Conservation (phyloP, 2,113 vertebrate genomes). For the Physeter macrocephalus region DNA sequence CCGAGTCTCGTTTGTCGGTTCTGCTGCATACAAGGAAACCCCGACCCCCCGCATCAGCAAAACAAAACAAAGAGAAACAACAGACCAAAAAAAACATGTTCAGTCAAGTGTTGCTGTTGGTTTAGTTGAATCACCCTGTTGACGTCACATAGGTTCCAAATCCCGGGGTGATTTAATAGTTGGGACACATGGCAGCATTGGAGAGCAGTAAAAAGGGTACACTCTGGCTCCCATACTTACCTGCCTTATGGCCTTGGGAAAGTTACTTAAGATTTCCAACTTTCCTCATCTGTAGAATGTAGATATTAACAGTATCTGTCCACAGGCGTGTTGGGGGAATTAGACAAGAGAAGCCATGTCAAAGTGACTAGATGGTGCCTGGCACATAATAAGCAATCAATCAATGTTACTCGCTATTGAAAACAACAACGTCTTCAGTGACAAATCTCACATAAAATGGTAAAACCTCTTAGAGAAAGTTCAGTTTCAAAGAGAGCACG, state of each 20-base stretch:
- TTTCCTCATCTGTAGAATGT: neutral
- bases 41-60: fast-evolving
- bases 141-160: neutral
- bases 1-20: neutral
- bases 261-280: neutral
- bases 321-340: neutral
- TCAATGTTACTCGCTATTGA: neutral
- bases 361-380: neutral
- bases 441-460: neutral
- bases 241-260: neutral
- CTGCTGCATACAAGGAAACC: neutral
- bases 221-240: neutral
- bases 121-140: neutral
- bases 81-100: neutral
- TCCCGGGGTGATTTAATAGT: neutral
- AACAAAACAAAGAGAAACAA: neutral
- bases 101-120: neutral
- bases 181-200: fast-evolving
- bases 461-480: neutral
- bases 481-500: neutral
- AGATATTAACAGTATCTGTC: neutral
- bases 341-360: neutral
- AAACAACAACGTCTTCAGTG: neutral
- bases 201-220: neutral
- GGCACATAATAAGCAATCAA: neutral